phyloP scores from a whole-genome alignment of 2,888 invertebrate genomes.

The Conops quadrifasciatus region DNA sequence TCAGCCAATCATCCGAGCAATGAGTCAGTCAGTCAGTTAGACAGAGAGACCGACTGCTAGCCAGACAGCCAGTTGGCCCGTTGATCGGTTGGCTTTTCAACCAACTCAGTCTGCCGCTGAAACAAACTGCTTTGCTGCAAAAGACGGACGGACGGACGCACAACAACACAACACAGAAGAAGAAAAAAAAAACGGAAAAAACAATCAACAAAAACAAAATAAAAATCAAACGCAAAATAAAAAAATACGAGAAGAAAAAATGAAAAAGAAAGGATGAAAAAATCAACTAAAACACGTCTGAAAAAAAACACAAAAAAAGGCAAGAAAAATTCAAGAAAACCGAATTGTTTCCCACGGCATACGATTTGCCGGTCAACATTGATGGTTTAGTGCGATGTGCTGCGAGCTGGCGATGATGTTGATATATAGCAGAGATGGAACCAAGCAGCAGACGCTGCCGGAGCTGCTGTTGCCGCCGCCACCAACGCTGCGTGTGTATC shows the following conservation, averaged over 20 bases:
- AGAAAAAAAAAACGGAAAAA: slow-evolving; percentile 35
- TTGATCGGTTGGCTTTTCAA: slow-evolving; percentile 3
- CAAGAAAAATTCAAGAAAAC: slow-evolving; percentile 61
- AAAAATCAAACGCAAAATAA: slow-evolving; percentile 22
- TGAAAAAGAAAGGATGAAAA: slow-evolving; percentile 61
- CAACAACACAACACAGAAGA: slow-evolving; percentile 45
- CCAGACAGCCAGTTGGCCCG: slow-evolving; percentile 5
- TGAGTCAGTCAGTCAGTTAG: slow-evolving; percentile 3
- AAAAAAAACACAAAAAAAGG: slow-evolving; percentile 44
- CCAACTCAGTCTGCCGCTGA: slow-evolving; percentile 22
- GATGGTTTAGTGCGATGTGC: slow-evolving; percentile 52
- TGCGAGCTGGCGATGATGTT: slow-evolving; percentile 32
- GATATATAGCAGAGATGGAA: slow-evolving; percentile 34
- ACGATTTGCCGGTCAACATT: slow-evolving; percentile 67
- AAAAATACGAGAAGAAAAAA: slow-evolving; percentile 75
- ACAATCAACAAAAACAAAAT: slow-evolving; percentile 28
- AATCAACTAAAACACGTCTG: slow-evolving; percentile 44
- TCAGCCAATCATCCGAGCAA: slow-evolving; percentile 10
- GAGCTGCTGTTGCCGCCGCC: background rate
- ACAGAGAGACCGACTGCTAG: slow-evolving; percentile 8
- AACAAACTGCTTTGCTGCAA: slow-evolving; percentile 39
- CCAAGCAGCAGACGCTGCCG: slow-evolving; percentile 13
- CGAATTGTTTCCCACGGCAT: slow-evolving; percentile 68
- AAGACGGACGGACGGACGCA: too few relatives aligned
- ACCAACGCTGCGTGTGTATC: slow-evolving; percentile 4